Percentiles rank a stretch among this genome's conserved stretches.
These are phyloP conservation scores for Cynaeus angustus DNA, from an alignment of 2,888 invertebrate genomes.

Conservation along the genomic window DNA sequence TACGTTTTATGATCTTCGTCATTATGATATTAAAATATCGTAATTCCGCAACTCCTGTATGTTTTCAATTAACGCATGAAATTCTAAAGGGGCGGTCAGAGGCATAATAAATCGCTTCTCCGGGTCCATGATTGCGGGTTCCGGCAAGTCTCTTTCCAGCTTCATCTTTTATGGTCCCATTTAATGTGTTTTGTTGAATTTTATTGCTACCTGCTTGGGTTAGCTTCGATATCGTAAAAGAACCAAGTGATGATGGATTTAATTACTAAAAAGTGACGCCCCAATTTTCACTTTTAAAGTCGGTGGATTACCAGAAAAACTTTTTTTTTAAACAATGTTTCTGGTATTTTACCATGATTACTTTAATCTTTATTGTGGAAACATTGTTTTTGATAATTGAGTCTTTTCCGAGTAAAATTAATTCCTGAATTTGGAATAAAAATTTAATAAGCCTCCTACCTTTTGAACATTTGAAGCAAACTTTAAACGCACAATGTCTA, in stretches of 20 bases:
- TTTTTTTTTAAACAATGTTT: no score
- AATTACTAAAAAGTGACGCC: slow-evolving; percentile 1
- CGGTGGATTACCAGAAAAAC: no score
- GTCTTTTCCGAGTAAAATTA: slow-evolving; percentile 1
- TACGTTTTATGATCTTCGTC: neutral
- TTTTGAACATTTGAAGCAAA: slow-evolving; percentile 11
- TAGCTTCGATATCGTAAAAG: slow-evolving; percentile 13
- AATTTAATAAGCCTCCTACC: slow-evolving; percentile 18
- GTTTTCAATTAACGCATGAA: slow-evolving; percentile 43
- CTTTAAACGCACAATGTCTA: slow-evolving; percentile 26
- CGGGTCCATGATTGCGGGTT: slow-evolving; percentile 55
- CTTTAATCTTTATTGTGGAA: no score
- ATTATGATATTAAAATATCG: slow-evolving; percentile 18
- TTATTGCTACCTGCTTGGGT: slow-evolving; percentile 43
- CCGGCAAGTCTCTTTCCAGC: slow-evolving; percentile 53
- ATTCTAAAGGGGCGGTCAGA: slow-evolving; percentile 54
- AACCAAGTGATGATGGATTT: neutral
- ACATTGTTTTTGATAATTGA: neutral
- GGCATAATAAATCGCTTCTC: slow-evolving; percentile 57
- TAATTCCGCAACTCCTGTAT: slow-evolving; percentile 19
- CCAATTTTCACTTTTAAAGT: no score
- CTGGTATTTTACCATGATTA: no score
- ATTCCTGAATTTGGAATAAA: slow-evolving; percentile 21
- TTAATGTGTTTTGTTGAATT: slow-evolving; percentile 39
- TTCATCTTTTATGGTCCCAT: slow-evolving; percentile 41